These are phyloP conservation scores for Lepidotrigona ventralis DNA, from an alignment of 1,140 invertebrate genomes.

Conservation along the genomic window DNA sequence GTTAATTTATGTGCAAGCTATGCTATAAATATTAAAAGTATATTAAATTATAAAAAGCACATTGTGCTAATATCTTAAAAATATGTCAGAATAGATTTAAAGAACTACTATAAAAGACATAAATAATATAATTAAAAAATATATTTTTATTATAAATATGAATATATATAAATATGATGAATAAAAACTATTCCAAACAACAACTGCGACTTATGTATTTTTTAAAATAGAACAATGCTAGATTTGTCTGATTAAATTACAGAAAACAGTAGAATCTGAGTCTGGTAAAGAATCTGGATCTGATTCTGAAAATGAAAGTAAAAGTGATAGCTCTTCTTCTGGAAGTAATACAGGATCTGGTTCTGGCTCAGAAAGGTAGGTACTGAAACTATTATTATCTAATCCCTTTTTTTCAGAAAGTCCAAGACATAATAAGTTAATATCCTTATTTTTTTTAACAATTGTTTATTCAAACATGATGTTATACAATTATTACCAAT, in stretches of 20 bases:
- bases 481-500: slow-evolving; percentile 15
- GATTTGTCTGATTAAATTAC: slow-evolving; percentile 72
- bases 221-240: slow-evolving; percentile 25
- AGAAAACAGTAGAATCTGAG: slow-evolving; percentile 83
- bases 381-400: slow-evolving; percentile 33
- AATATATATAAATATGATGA: too few relatives aligned
- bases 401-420: slow-evolving; percentile 43
- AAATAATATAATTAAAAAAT: neutral
- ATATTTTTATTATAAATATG: neutral
- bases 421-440: slow-evolving; percentile 22
- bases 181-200: slow-evolving; percentile 70
- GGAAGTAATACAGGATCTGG: slow-evolving; percentile 80
- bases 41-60: too few relatives aligned
- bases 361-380: slow-evolving; percentile 83
- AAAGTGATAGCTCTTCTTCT: slow-evolving; percentile 83
- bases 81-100: neutral
- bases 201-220: slow-evolving; percentile 37
- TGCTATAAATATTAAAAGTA: neutral
- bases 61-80: neutral
- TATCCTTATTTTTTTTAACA: neutral
- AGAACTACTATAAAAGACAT: neutral
- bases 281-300: slow-evolving; percentile 84
- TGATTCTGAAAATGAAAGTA: slow-evolving; percentile 84
- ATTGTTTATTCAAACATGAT: neutral
- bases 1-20: neutral